Base-by-base conservation (phyloP, 2,113 vertebrate genomes). In the Shinisaurus crocodilurus region DNA sequence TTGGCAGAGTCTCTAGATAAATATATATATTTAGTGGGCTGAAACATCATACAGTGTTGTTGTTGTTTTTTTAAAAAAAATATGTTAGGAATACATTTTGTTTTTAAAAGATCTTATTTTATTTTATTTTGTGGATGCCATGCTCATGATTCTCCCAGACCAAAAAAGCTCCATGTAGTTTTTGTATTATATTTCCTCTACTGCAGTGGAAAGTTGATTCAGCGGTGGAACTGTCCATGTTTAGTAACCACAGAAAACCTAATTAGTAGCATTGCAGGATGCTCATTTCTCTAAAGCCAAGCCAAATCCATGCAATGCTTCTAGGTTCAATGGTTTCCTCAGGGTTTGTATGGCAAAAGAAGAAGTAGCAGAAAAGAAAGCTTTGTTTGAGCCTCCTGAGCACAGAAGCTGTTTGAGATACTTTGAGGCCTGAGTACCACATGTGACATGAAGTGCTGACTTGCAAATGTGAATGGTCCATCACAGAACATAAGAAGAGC, bases 241-340 rank as follows among this genome's bases (percentile, higher is more conserved):
- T 93, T 57, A 91, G 23, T 82, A 90, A 76, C 27, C 43, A 75
- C 15, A 23, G 60, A 20, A 85, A 29, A 10, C 23, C 4, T 82
- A 93, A 90, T 91, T 83, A 90, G 25, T 90, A 43, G 34, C 43
- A 90, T 37, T 92, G 34, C n/a, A 88, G 37, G 76, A 90, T 93
- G 94, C 83, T 89, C 63, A 2, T 3, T 57, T 83, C n/a, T 43
- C 86, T 77, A 89, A 45, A 70, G 27, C 45, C 85, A 9, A 88
- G 18, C 83, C 94, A 95, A 93, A 84, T 82, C 74, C 5, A 75
- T 74, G 16, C 34, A 92, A 83, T n/a, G 2, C 76, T 69, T 65
- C 69, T 77, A 77, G 77, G 25, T 57, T 63, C 23, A 43, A 1
- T 88, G 82, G 83, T 89, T 89, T 89, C 63, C 63, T 89, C 85